A percentile compares a stretch with the other conserved stretches of the same genome.
Conservation (phyloP, 2,797 vertebrate genomes). For the Selene dorsalis region DNA sequence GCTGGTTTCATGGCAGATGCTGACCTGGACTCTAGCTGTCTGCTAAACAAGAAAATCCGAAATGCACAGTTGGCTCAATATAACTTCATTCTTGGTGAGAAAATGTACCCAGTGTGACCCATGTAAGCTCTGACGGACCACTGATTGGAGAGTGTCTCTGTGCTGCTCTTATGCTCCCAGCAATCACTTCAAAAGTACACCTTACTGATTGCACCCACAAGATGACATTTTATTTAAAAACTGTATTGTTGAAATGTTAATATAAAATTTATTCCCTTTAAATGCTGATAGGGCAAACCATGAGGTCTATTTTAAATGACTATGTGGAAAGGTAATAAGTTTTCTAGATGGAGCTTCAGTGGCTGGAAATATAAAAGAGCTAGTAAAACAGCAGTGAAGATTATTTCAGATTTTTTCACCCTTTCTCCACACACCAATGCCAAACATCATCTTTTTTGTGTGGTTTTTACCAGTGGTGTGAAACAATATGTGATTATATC, state of each 20-base stretch:
- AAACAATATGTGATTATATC: neutral
- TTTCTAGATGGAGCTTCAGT: neutral
- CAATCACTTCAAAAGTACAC: slow-evolving; percentile 19
- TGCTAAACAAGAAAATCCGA: slow-evolving; percentile 95
- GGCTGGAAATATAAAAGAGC: neutral
- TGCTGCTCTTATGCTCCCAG: neutral
- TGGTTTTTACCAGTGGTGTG: neutral
- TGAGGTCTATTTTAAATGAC: neutral
- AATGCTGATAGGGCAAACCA: neutral
- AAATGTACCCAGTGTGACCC: neutral
- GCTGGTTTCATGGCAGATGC: slow-evolving; percentile 94
- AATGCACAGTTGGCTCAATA: slow-evolving; percentile 96
- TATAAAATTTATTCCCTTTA: neutral
- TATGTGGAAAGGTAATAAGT: neutral
- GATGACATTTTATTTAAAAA: neutral
- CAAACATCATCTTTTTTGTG: neutral
- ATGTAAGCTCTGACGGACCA: neutral
- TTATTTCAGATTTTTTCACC: neutral
- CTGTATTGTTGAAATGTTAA: neutral
- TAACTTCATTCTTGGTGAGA: slow-evolving; percentile 96
- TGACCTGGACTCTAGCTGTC: slow-evolving; percentile 92
- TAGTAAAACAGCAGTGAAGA: neutral
- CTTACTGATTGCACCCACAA: neutral
- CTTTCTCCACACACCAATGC: neutral
- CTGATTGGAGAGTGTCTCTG: neutral